These are phyloP conservation scores for Anaspis maculata DNA, from an alignment of 2,888 invertebrate genomes.

Conservation along the genomic window DNA sequence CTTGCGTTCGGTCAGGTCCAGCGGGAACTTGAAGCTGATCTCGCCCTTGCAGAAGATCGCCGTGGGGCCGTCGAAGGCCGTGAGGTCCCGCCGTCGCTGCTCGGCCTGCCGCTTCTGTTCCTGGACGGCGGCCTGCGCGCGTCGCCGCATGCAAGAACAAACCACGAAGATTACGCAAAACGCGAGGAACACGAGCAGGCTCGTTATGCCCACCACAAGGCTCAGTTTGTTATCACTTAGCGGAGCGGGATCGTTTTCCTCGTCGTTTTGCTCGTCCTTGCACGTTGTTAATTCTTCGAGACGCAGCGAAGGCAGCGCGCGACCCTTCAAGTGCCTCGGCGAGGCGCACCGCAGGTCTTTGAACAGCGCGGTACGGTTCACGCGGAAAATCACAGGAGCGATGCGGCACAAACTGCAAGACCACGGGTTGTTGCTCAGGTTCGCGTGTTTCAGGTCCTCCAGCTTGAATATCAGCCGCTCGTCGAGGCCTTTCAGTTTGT, in stretches of 20 bases:
- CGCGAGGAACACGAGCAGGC: conserved; percentile 44
- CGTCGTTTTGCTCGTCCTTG: conserved; percentile 44
- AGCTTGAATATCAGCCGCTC: conserved; percentile 50
- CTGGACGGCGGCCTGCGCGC: conserved; percentile 50
- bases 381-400: conserved; percentile 48
- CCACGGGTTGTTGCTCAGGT: conserved; percentile 59
- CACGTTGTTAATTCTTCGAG: conserved; percentile 41
- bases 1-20: conserved; percentile 40
- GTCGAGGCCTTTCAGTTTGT: conserved; percentile 56
- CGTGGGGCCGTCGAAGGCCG: conserved; percentile 38
- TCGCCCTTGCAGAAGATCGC: conserved; percentile 43
- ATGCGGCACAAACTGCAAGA: conserved; percentile 59
- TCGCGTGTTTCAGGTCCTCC: conserved; percentile 48
- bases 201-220: conserved; percentile 45
- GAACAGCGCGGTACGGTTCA: conserved; percentile 48
- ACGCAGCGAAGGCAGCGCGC: conserved; percentile 35
- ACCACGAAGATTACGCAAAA: conserved; percentile 44
- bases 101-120: conserved; percentile 32
- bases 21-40: conserved; percentile 52
- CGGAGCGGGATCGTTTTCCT: conserved; percentile 37
- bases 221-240: conserved; percentile 41
- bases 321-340: conserved; percentile 49
- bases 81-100: conserved; percentile 28
- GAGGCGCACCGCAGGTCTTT: conserved; percentile 50
- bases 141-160: conserved; percentile 59